These are phyloP conservation scores for Pachycephala philippinensis DNA, from an alignment of 2,113 vertebrate species.

Conservation along the genomic window DNA sequence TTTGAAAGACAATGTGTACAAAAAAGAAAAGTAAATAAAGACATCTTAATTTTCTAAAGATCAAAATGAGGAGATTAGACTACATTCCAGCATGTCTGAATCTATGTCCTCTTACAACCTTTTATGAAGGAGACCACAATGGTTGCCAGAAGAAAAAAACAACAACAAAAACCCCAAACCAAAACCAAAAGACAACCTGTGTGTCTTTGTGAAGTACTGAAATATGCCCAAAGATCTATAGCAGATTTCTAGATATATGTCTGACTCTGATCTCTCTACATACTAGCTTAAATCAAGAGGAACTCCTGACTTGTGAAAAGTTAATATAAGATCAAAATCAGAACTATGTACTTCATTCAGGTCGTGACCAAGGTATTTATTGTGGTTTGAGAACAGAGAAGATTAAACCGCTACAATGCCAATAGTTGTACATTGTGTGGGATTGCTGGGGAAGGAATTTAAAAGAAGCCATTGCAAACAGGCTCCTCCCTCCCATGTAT, in stretches of 20 bases:
- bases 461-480: conserved; percentile 13
- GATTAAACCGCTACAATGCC: background rate
- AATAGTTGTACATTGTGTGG: background rate
- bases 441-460: background rate
- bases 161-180: background rate
- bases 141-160: conserved; percentile 3
- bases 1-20: conserved; percentile 1
- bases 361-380: background rate
- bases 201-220: background rate
- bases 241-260: conserved; percentile 14
- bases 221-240: background rate
- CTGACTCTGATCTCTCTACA: background rate
- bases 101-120: conserved; percentile 44
- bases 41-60: conserved; percentile 28
- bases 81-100: conserved; percentile 27
- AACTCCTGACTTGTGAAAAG: conserved; percentile 43
- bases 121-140: conserved; percentile 33
- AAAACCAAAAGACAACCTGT: background rate
- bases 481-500: background rate
- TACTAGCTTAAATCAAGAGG: conserved; percentile 28
- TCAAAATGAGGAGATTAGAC: conserved; percentile 33
- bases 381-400: conserved; percentile 5
- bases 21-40: conserved; percentile 29
- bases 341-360: conserved; percentile 22
- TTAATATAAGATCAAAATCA: conserved; percentile 64